A percentile compares a stretch with the other conserved stretches of the same genome.
These are phyloP conservation scores for Catostomus latipinnis DNA, from an alignment of 2,797 vertebrate genomes.

Conservation along the genomic window DNA sequence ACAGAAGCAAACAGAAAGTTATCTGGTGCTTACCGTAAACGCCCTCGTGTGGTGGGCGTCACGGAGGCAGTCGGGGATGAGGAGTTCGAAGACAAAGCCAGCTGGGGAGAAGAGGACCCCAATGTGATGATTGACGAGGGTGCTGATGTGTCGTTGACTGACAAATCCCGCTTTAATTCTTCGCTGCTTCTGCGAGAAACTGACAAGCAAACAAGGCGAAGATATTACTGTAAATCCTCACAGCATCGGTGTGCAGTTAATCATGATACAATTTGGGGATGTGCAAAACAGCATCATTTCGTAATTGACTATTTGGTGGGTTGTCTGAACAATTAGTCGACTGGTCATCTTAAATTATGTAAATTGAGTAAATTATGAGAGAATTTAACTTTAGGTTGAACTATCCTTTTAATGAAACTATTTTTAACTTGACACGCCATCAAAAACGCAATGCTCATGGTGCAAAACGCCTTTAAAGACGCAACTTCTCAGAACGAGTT, in stretches of 20 bases:
- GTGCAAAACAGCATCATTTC: no score
- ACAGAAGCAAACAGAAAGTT: neutral
- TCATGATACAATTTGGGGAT: no score
- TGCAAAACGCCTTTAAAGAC: no score
- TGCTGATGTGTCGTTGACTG: constrained; percentile 76
- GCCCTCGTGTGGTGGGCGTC: constrained; percentile 83
- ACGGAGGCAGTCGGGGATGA: constrained; percentile 75
- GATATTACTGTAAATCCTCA: neutral
- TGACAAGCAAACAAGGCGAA: neutral
- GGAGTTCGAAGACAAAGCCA: constrained; percentile 81
- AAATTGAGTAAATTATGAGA: no score
- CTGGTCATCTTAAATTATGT: no score
- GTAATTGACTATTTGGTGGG: no score
- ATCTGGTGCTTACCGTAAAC: constrained; percentile 77
- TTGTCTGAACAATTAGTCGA: no score
- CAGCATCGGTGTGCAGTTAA: neutral
- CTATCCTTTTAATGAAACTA: no score
- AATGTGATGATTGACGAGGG: constrained; percentile 80
- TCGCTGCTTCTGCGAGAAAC: constrained; percentile 86
- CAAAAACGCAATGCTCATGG: no score
- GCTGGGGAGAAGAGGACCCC: constrained; percentile 81
- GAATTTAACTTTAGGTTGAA: no score
- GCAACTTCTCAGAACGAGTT: no score
- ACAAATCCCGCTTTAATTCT: constrained; percentile 83
- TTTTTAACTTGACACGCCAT: no score